Base-by-base conservation (phyloP, 1,140 invertebrate genomes). In the Polypedilum pembai region DNA sequence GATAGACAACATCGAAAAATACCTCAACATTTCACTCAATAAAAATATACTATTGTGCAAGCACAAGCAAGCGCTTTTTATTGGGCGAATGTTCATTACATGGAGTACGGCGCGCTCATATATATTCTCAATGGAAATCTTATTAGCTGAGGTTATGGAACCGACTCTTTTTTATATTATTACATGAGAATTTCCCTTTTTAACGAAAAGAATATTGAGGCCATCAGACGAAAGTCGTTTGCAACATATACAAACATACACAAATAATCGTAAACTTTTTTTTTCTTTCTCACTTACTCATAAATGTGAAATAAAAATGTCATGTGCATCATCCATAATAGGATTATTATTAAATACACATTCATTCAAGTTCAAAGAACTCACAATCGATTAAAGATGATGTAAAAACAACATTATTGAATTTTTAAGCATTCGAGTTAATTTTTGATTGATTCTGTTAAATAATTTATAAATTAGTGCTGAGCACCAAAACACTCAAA, bases 121-220 rank as follows among this genome's bases (percentile, higher is more conserved):
- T 56, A 12, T 56, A 56, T 56, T 56, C 65, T 69, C 65, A 69
- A 69, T 69, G 65, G 20, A 69, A 69, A 69, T 18, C 65, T 69
- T 69, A 18, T 69, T 69, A 69, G 18, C 17, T 69, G 65, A 69
- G 65, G 65, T 69, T 69, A 69, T 18, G 65, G 65, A 20, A 20
- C 20, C 65, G 65, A n/a, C 45, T 56, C n/a, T 33, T 33, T 33
- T 12, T 56, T 12, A 56, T n/a, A 15, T 12, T 56, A 56, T 56
- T 56, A n/a, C n/a, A 56, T 4, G 45, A 56, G 45, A 69, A 69
- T 69, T 69, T 69, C 65, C 65, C 65, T 69, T 69, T 56, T 18
- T 69, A 18, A 18, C 17, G 65, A 56, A 56, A 69, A 18, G 65
- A 21, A 69, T 33, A 69, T 69, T 69, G 65, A 69, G 65, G 17